Evolutionary conservation across 1,140 invertebrate species (phyloP).

Genomic region (Araneus ventricosus): DNA sequence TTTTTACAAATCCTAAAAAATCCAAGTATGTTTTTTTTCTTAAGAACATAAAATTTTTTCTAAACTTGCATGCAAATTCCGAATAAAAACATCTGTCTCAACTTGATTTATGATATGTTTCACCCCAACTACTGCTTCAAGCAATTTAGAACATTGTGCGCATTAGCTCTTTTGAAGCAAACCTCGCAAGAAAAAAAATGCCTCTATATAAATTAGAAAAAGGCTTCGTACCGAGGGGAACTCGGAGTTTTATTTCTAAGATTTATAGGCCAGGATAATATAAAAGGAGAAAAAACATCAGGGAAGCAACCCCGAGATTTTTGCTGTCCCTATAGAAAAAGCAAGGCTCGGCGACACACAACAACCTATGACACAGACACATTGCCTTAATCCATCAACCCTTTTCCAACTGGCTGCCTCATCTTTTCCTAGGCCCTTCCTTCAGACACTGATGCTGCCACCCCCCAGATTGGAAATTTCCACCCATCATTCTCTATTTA

Average conservation of each 20-base stretch:
- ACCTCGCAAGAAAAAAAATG: background rate
- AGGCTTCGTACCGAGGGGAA: background rate
- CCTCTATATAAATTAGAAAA: background rate
- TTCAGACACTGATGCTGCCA: background rate
- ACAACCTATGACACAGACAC: conserved; percentile 22
- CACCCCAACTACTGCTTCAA: background rate
- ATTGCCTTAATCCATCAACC: conserved; percentile 31
- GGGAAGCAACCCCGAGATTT: background rate
- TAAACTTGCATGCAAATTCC: too few relatives aligned
- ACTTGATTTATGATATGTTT: background rate
- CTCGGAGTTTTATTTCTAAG: background rate
- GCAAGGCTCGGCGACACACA: background rate
- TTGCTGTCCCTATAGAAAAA: conserved; percentile 1
- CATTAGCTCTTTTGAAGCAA: background rate
- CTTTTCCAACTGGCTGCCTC: conserved; percentile 22
- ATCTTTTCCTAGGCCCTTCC: background rate
- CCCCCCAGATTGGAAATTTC: conserved; percentile 4
- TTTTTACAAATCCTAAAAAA: too few relatives aligned
- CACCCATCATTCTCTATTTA: conserved; percentile 25
- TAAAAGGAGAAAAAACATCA: background rate
- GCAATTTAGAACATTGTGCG: background rate
- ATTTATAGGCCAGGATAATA: background rate
- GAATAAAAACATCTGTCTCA: too few relatives aligned
- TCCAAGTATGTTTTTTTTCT: too few relatives aligned
- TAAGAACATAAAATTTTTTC: too few relatives aligned